These are phyloP conservation scores for Neosilurus mollespiculum DNA, from an alignment of 2,797 vertebrate genomes.

Conservation along the genomic window DNA sequence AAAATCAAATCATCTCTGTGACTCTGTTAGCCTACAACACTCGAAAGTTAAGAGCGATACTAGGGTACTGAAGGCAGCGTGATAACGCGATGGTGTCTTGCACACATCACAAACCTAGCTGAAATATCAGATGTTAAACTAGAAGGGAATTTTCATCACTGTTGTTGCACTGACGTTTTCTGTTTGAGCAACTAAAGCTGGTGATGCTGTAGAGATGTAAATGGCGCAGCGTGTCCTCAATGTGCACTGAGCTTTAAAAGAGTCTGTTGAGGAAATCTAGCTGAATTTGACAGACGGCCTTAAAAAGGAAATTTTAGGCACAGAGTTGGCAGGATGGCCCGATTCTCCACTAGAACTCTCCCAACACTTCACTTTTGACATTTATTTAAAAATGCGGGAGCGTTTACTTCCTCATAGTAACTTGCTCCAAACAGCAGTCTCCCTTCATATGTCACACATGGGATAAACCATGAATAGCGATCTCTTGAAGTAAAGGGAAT, in stretches of 20 bases:
- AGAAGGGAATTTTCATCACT: not conserved
- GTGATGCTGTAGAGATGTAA: not conserved
- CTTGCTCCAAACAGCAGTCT: slow-evolving; percentile 7
- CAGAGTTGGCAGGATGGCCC: not conserved
- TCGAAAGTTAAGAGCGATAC: not conserved
- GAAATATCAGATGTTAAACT: not conserved
- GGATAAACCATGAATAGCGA: not conserved
- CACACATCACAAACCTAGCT: not conserved
- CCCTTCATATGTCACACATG: slow-evolving; percentile 3
- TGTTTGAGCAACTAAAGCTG: not conserved
- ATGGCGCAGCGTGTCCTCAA: not conserved
- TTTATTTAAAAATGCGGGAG: not conserved
- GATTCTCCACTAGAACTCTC: not conserved
- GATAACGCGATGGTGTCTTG: not conserved
- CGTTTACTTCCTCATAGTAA: slow-evolving; percentile 23
- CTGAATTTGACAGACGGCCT: slow-evolving; percentile 13
- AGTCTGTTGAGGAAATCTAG: not conserved
- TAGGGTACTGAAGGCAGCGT: not conserved
- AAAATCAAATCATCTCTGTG: no score
- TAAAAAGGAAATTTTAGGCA: not conserved
- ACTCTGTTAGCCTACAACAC: not conserved
- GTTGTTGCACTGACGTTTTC: not conserved
- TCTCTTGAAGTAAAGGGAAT: not conserved
- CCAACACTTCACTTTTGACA: not conserved
- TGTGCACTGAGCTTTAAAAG: not conserved